These are phyloP conservation scores for Enteromius anoplus DNA, from an alignment of 2,797 vertebrate genomes.

Conservation along the genomic window DNA sequence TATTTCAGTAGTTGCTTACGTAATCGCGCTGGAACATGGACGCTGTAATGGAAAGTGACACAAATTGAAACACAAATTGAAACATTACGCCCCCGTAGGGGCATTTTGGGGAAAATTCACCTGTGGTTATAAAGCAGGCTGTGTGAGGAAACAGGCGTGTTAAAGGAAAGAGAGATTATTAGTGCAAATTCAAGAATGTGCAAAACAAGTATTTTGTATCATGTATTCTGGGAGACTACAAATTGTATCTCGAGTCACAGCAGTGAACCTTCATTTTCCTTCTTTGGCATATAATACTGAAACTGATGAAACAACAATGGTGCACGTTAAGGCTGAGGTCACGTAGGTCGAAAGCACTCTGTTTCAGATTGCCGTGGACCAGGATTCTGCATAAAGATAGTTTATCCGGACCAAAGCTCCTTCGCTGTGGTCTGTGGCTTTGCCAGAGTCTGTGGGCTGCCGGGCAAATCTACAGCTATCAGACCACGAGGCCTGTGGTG, in stretches of 20 bases:
- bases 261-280: background rate
- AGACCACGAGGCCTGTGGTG: slow-evolving; percentile 33
- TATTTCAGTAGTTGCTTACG: background rate
- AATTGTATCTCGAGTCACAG: background rate
- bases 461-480: slow-evolving; percentile 31
- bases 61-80: slow-evolving; percentile 35
- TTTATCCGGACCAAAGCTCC: slow-evolving; percentile 6
- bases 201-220: background rate
- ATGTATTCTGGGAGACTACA: background rate
- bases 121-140: slow-evolving; percentile 12
- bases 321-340: background rate
- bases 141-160: background rate
- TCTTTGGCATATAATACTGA: slow-evolving; percentile 1
- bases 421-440: slow-evolving; percentile 34
- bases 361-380: slow-evolving; percentile 1
- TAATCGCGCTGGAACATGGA: background rate
- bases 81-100: background rate
- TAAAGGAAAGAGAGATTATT: slow-evolving; percentile 10
- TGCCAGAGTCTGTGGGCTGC: slow-evolving; percentile 5
- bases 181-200: background rate
- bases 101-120: background rate
- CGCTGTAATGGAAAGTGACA: slow-evolving; percentile 29
- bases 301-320: background rate
- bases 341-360: slow-evolving; percentile 6
- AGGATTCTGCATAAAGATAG: slow-evolving; percentile 5